Conservation (phyloP, 2,888 invertebrate genomes). For the Agrochola lota region DNA sequence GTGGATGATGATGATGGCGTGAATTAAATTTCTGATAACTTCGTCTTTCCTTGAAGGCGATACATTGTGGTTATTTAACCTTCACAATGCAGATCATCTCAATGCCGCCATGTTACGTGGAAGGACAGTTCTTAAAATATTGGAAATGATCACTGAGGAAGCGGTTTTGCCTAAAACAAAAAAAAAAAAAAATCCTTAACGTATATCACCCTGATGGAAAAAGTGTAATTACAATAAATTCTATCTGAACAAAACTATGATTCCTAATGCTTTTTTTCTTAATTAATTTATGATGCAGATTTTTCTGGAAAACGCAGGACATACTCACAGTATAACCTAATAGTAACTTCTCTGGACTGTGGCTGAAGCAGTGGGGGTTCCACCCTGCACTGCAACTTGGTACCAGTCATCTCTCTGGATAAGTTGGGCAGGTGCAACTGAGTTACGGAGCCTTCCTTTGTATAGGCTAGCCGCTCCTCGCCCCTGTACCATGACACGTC, state of each 20-base stretch:
- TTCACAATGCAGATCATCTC: too few species aligned
- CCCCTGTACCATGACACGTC: conserved; percentile 96
- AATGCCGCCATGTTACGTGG: not conserved
- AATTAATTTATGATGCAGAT: not conserved
- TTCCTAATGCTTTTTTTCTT: not conserved
- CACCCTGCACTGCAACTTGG: conserved; percentile 94
- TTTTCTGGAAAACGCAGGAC: not conserved
- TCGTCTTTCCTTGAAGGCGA: not conserved
- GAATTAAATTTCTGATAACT: not conserved
- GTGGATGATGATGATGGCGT: not conserved
- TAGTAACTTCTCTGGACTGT: conserved; percentile 93
- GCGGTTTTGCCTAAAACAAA: too few species aligned
- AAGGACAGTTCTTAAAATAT: not conserved
- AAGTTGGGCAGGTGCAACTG: conserved; percentile 94
- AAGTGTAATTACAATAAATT: rapidly evolving
- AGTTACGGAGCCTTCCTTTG: conserved; percentile 94
- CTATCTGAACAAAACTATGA: not conserved
- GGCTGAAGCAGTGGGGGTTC: conserved; percentile 93
- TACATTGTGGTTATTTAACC: not conserved
- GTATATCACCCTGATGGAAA: not conserved
- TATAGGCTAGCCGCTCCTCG: conserved; percentile 93
- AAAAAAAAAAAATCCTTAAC: not conserved
- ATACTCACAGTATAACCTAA: conserved; percentile 93
- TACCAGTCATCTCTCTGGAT: conserved; percentile 93
- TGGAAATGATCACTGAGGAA: not conserved